phyloP scores from a whole-genome alignment of 2,888 invertebrate genomes.

The Polylopha cassiicola region DNA sequence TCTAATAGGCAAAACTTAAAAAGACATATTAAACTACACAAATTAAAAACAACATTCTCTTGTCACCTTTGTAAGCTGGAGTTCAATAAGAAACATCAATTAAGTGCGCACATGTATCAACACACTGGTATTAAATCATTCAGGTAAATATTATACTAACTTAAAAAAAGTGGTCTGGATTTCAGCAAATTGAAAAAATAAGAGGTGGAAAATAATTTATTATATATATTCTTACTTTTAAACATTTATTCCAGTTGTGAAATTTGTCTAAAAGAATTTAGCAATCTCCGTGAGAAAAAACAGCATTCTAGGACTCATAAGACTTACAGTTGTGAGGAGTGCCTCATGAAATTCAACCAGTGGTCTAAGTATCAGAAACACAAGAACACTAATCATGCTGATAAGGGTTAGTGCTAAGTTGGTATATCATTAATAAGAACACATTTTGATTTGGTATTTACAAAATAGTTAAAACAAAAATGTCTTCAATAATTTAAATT shows the following conservation, averaged over 20 bases:
- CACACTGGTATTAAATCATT: conserved; percentile 73
- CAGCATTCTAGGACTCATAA: conserved; percentile 69
- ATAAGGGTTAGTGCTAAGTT: conserved; percentile 35
- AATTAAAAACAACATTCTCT: conserved; percentile 52
- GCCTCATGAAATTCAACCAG: conserved; percentile 63
- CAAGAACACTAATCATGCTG: conserved; percentile 50
- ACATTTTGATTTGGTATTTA: too few species aligned
- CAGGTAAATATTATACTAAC: conserved; percentile 38
- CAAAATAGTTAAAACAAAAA: too few species aligned
- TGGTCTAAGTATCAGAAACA: conserved; percentile 71
- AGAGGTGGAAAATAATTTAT: too few species aligned
- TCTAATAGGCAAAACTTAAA: conserved; percentile 74
- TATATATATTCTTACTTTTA: neutral
- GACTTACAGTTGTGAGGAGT: conserved; percentile 66
- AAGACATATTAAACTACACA: conserved; percentile 74
- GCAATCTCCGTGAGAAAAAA: conserved; percentile 60
- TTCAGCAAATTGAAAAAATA: neutral
- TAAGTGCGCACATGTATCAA: conserved; percentile 73
- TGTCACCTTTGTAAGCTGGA: conserved; percentile 69
- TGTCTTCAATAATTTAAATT: neutral
- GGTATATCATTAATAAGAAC: too few species aligned
- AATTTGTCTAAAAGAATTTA: conserved; percentile 70
- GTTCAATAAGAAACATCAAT: conserved; percentile 76
- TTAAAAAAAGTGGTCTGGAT: too few species aligned
- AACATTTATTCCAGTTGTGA: conserved; percentile 63